A percentile compares a stretch with the other conserved stretches of the same genome.
Conservation (phyloP, 2,888 invertebrate species). For the Heliconius aoede region DNA sequence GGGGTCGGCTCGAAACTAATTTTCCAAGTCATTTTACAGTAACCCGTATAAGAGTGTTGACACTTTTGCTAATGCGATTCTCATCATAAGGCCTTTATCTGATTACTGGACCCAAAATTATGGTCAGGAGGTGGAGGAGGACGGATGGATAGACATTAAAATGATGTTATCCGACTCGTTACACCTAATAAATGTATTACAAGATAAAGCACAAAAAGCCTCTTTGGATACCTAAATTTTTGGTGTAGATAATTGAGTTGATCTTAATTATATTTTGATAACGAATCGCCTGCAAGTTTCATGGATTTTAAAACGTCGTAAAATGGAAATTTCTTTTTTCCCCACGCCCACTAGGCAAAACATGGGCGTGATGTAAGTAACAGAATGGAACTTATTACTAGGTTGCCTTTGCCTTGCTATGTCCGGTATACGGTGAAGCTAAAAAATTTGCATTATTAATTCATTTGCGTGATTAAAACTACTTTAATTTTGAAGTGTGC, state of each 20-base stretch:
- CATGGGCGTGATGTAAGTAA: too few relatives aligned
- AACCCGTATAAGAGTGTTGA: slow-evolving; percentile 43
- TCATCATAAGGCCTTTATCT: slow-evolving; percentile 64
- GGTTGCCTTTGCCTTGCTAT: too few relatives aligned
- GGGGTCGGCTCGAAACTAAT: slow-evolving; percentile 37
- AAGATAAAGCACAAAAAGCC: slow-evolving; percentile 42
- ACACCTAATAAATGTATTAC: slow-evolving; percentile 47
- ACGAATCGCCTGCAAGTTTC: neutral
- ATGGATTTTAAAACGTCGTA: neutral
- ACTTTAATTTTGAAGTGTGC: too few relatives aligned
- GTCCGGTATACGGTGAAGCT: too few relatives aligned
- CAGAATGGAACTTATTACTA: too few relatives aligned
- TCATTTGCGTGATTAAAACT: too few relatives aligned
- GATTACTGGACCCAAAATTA: slow-evolving; percentile 59
- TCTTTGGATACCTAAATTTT: slow-evolving; percentile 16
- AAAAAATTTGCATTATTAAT: too few relatives aligned
- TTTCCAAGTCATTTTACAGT: slow-evolving; percentile 43
- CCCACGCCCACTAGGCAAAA: too few relatives aligned
- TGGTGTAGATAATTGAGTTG: neutral
- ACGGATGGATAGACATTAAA: slow-evolving; percentile 43
- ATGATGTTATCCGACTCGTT: slow-evolving; percentile 47
- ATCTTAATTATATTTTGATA: neutral
- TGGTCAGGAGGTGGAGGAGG: slow-evolving; percentile 52
- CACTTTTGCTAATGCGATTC: slow-evolving; percentile 55
- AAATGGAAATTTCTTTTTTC: too few relatives aligned